These are phyloP conservation scores for Anniella stebbinsi DNA, from an alignment of 2,797 vertebrate species.

Conservation along the genomic window DNA sequence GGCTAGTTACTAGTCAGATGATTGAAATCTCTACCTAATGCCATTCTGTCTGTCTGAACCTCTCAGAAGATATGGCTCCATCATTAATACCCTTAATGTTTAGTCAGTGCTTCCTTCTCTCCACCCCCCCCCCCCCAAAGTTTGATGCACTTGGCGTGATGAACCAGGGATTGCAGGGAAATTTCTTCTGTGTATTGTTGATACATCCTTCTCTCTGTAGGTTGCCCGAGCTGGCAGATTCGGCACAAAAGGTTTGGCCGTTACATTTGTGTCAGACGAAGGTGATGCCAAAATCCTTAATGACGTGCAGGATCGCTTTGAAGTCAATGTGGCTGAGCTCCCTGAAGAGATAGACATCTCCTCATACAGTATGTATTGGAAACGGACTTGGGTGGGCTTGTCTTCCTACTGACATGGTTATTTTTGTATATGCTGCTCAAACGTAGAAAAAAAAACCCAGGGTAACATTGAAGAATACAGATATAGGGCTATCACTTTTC, in stretches of 20 bases:
- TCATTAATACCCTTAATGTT: background rate
- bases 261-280: constrained; percentile 87
- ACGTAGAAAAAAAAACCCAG: background rate
- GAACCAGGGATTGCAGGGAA: no score
- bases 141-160: background rate
- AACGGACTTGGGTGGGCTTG: background rate
- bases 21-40: background rate
- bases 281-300: constrained; percentile 86
- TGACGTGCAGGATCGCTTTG: constrained; percentile 87
- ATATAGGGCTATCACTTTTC: background rate
- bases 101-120: background rate
- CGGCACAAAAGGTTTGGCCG: constrained; percentile 86
- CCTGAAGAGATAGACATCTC: constrained; percentile 88
- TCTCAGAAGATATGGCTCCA: background rate
- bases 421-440: background rate
- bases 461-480: no score
- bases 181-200: background rate
- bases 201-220: constrained; percentile 53
- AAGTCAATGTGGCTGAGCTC: constrained; percentile 87
- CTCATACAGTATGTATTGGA: constrained; percentile 82
- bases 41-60: background rate
- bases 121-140: no score
- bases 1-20: background rate
- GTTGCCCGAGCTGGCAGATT: constrained; percentile 86
- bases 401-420: background rate